Base-by-base conservation (phyloP, 2,113 vertebrate genomes). In the Gambusia affinis region DNA sequence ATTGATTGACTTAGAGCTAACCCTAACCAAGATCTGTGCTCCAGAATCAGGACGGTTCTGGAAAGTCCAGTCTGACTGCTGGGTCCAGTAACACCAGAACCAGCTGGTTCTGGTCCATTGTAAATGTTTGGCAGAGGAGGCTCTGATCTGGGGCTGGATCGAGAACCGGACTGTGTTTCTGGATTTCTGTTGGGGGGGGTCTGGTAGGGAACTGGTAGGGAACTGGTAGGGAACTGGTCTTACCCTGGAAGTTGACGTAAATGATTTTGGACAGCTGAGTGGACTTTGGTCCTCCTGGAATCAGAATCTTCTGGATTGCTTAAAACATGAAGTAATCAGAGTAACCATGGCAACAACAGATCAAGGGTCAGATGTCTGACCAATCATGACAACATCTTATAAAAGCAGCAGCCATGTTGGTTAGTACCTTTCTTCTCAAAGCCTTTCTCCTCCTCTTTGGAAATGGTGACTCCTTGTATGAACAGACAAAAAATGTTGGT, bases 191-290 rank as follows among this genome's bases (percentile, higher is more conserved):
- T 37, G 35, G 35, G 35, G 35, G 35, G 10, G 35, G 8, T 8
- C 33, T 35, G 4, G 31, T 4, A 33, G 5, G 4, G 6, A 33
- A 33, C 33, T 35, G 35, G 35, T 10, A 37, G 35, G 10, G 2
- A 35, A 35, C 35, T 35, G 35, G 35, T 8, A 35, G 35, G 7
- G 28, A 70, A 12, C 8, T 62, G 15, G n/a, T 86, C 96, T 96
- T 96, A 97, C 96, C 96, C 96, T 94, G 92, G 42, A 95, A 97
- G 0, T 72, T 90, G 80, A 96, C 90, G 60, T 93, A 88, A 29
- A 96, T 91, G 67, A 96, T 92, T 93, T 94, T 93, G 12, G 95
- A 95, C 88, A 95, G 85, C 85, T 95, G 92, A 85, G 92, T 94
- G 72, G 92, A 86, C 87, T 92, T 95, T 84, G 95, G 92, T 87